Base-by-base conservation (phyloP, 2,113 vertebrate genomes). In the Thamnophis sirtalis region DNA sequence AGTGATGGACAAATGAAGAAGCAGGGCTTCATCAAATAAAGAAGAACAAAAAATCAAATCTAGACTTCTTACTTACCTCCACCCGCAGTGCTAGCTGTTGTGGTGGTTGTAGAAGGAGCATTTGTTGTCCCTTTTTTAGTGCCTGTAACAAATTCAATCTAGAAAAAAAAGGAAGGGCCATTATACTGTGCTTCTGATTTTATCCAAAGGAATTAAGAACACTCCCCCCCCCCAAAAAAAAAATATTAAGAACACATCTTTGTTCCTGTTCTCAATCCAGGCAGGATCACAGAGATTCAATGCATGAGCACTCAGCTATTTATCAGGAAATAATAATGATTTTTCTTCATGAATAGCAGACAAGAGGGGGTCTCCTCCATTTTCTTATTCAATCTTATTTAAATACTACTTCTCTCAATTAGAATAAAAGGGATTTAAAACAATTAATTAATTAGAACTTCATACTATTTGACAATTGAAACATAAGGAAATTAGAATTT, bases 131-230 rank as follows among this genome's bases (percentile, higher is more conserved):
- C 99, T 87, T 99, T 99, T 96, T 99, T 99, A 54, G 99, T 99
- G 94, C 99, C 98, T 0, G 99, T 99, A 94, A 99, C 99, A 97
- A 99, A 99, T 95, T 99, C 99, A 92, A 99, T 99, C 99, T 99
- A 94, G 80, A 94, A 92, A 92, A 24, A 10, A 94, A 6, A 94
- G 1, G 91, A 5, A 38, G 4, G 87, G 28, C 90, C 90, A 85
- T 5, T 22, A 85, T 38, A 85, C 7, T 2, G n/a, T 89, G 26
- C 10, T 15, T 80, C 24, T 13, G n/a, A 63, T 19, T 38, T 21
- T 43, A 60, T 21, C 60, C 1, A 84, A 49, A 89, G 28, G n/a
- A 51, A 89, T 92, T 43, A 86, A 38, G 22, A 68, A 63, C 54
- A 43, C 49, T 19, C 5, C 10, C 58, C 3, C 17, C 54, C 13